Evolutionary conservation across 2,888 invertebrate species (phyloP).

Genomic region (Andrena dorsata): DNA sequence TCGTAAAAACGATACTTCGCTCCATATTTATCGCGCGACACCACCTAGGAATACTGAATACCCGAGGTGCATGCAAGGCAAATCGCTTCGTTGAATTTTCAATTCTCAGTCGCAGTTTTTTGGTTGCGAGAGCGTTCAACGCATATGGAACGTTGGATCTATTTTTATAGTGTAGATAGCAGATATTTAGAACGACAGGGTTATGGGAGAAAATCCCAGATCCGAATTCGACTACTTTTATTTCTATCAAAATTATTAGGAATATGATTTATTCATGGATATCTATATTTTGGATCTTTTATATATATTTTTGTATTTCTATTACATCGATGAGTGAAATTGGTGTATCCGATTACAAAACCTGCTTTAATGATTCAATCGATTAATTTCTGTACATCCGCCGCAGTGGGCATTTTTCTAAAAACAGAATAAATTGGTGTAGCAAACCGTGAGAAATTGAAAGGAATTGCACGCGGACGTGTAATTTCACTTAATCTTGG

Average conservation of each 20-base stretch:
- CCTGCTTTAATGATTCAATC: too few relatives aligned
- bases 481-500: not conserved
- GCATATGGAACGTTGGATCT: not conserved
- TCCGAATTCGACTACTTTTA: too few relatives aligned
- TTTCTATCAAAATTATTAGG: too few relatives aligned
- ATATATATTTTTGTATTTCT: too few relatives aligned
- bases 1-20: conserved; percentile 23
- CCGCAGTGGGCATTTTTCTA: not conserved
- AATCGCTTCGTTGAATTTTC: not conserved
- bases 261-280: too few relatives aligned
- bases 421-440: not conserved
- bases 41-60: not conserved
- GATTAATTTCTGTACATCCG: too few relatives aligned
- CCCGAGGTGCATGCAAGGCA: not conserved
- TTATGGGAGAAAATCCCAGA: too few relatives aligned
- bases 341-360: too few relatives aligned
- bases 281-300: too few relatives aligned
- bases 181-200: not conserved
- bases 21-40: conserved; percentile 9
- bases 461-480: not conserved
- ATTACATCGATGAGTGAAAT: too few relatives aligned
- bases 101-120: not conserved
- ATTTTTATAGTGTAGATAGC: not conserved
- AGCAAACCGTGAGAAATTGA: not conserved
- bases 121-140: not conserved